Base-by-base conservation (phyloP, 2,797 vertebrate species). In the Microctenopoma stevenorrisi region DNA sequence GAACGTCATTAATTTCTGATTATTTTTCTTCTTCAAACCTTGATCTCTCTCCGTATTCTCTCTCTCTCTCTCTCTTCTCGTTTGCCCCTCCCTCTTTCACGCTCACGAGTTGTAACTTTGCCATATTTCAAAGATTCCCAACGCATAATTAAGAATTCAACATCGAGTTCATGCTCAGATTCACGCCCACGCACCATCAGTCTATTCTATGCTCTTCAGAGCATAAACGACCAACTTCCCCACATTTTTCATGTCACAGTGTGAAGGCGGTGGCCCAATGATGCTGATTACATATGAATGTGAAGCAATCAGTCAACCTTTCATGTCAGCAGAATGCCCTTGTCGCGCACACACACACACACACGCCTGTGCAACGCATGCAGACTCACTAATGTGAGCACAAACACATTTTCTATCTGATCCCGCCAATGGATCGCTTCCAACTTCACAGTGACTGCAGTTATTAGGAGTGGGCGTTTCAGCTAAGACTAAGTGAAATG, bases 251-350 rank as follows among this genome's bases (percentile, higher is more conserved):
- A 65, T 59, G 68, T 80, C 74, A 68, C 9, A 30, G 62, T 64
- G 65, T 64, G 60, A 70, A 62, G 5, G 22, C 55, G 5, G 18
- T 4, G 48, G 53, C 72, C 61, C 54, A 35, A 46, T 55, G 38
- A 30, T 28, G 12, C 42, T 71, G 68, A 84, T 81, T 78, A 85
- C 72, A 66, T 76, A 55, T 63, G 48, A 83, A 83, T 74, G 60
- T 33, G 50, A 76, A 54, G 68, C 76, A 72, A 83, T 88, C 79
- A 77, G 47, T 85, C 82, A 86, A 78, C 44, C 64, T 82, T 83
- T 85, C 71, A 72, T 72, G 81, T 72, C 68, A 71, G 77, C 62
- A 40, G 59, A 81, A 58, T 49, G 63, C 62, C 67, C 28, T 55
- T 18, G 12, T 58, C 62, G 22, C 22, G 22, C 22, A 22, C 22